Percentiles rank a stretch among this genome's conserved stretches.
Evolutionary conservation across 2,797 vertebrate genomes (phyloP).

Genomic region (Halcyon chelicuti): DNA sequence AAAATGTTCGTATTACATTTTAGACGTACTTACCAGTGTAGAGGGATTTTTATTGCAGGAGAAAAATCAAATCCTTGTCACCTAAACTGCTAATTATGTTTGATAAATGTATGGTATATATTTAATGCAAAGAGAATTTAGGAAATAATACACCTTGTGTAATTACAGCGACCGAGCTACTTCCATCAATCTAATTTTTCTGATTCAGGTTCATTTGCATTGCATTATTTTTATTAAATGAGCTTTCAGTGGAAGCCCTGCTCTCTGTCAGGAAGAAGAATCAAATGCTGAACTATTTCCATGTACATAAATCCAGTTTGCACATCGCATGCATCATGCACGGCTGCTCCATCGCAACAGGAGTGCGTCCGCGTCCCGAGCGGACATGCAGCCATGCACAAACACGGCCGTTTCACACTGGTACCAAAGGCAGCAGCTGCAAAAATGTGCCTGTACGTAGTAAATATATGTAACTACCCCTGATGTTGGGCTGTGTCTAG

Average conservation of each 20-base stretch:
- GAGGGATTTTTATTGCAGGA: conserved; percentile 78
- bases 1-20: conserved; percentile 61
- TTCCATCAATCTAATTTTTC: conserved; percentile 83
- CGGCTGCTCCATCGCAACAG: neutral
- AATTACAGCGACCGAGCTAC: conserved; percentile 79
- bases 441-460: rapidly evolving
- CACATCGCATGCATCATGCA: neutral
- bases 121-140: conserved; percentile 83
- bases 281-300: neutral
- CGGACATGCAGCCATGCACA: neutral
- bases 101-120: conserved; percentile 85
- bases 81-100: conserved; percentile 86
- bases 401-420: neutral
- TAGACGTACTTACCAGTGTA: conserved; percentile 60
- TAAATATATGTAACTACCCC: neutral
- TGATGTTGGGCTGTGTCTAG: neutral
- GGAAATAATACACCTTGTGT: conserved; percentile 83
- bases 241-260: conserved; percentile 64
- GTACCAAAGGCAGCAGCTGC: neutral
- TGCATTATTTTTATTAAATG: conserved; percentile 83
- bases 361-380: rapidly evolving
- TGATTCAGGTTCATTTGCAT: conserved; percentile 80
- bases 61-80: conserved; percentile 86
- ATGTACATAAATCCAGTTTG: neutral
- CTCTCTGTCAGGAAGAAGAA: conserved; percentile 61